Percentiles rank a stretch among this genome's conserved stretches.
phyloP scores from a whole-genome alignment of 2,113 vertebrate species.

The Plestiodon gilberti region DNA sequence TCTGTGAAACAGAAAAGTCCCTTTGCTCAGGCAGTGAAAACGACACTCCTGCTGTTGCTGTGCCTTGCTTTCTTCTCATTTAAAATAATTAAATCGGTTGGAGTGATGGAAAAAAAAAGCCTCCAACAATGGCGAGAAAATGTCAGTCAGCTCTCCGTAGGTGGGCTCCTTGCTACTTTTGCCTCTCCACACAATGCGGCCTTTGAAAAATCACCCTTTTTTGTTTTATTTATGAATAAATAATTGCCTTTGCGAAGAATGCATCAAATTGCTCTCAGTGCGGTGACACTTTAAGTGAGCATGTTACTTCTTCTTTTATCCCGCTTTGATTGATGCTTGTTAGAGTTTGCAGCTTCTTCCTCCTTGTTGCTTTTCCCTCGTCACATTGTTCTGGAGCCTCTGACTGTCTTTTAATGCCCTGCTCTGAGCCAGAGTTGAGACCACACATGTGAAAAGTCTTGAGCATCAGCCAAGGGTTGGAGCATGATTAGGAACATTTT shows the following conservation, averaged over 20 bases:
- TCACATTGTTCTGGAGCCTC: not conserved
- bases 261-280: slow-evolving; percentile 14
- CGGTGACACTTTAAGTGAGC: not conserved
- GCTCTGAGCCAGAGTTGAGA: slow-evolving; percentile 5
- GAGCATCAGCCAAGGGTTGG: not conserved
- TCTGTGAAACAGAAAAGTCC: rapidly evolving
- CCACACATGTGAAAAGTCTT: slow-evolving; percentile 33
- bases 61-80: not conserved
- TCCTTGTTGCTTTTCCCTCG: rapidly evolving
- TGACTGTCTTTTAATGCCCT: not conserved
- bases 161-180: slow-evolving; percentile 28
- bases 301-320: not conserved
- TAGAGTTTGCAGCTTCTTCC: not conserved
- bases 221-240: slow-evolving; percentile 60
- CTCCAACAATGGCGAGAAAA: slow-evolving; percentile 4
- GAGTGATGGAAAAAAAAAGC: not conserved
- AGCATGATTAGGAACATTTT: not conserved
- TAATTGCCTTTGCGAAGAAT: not conserved
- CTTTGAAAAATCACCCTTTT: slow-evolving; percentile 36
- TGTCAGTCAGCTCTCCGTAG: slow-evolving; percentile 26
- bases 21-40: not conserved
- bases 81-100: slow-evolving; percentile 50
- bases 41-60: not conserved
- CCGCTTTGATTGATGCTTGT: slow-evolving; percentile 16
- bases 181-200: slow-evolving; percentile 46